A percentile compares a stretch with the other conserved stretches of the same genome.
Conservation (phyloP, 2,888 invertebrate species). For the Lasioglossum leucozonium region DNA sequence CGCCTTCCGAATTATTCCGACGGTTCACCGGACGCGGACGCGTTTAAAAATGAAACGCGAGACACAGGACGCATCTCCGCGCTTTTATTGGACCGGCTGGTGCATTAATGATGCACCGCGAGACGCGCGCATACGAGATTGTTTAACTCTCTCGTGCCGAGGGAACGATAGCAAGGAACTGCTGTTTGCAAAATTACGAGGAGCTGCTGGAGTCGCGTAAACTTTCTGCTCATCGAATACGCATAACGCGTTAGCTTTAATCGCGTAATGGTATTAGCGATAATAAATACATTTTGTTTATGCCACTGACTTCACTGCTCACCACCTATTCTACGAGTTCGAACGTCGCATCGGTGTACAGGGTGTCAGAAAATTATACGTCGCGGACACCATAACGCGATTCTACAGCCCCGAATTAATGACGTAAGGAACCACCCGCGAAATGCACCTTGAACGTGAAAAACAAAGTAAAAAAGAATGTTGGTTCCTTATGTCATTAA, state of each 20-base stretch:
- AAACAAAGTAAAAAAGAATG: too few species aligned
- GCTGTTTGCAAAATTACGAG: background rate
- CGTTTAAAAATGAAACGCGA: background rate
- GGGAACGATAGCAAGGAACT: background rate
- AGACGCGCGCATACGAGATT: background rate
- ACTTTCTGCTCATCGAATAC: background rate
- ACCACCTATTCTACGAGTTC: background rate
- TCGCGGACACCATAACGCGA: too few species aligned
- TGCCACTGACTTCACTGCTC: background rate
- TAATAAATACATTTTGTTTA: background rate
- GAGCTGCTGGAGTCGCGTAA: background rate
- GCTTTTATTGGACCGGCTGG: background rate
- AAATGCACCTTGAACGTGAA: too few species aligned
- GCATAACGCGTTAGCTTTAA: background rate
- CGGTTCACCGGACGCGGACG: background rate
- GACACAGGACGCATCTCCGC: background rate
- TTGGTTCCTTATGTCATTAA: too few species aligned
- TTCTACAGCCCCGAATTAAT: too few species aligned
- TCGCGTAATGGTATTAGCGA: background rate
- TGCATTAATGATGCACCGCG: background rate
- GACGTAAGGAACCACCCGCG: too few species aligned
- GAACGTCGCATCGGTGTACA: too few species aligned
- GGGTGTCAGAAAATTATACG: too few species aligned
- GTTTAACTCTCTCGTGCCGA: background rate
- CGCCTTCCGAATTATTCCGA: background rate